Percentiles rank a stretch among this genome's conserved stretches.
These are phyloP conservation scores for Antheraea mylitta DNA, from an alignment of 1,140 invertebrate genomes.

Conservation along the genomic window DNA sequence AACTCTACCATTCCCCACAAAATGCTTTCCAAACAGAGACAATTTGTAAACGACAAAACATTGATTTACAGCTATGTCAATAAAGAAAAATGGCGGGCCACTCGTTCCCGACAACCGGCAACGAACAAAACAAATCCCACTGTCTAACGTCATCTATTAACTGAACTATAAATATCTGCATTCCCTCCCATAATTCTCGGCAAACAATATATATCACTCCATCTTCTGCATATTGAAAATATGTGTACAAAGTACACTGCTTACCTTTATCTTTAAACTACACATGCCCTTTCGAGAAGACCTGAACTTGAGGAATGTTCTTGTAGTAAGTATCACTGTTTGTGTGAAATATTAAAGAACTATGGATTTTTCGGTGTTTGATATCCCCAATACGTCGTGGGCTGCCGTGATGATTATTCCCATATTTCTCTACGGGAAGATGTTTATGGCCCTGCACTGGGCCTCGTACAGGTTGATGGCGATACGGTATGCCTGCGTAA, in stretches of 20 bases:
- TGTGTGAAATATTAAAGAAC: too few species aligned
- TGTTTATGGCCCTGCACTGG: too few species aligned
- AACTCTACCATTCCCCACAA: not conserved
- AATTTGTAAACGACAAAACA: slow-evolving; percentile 1
- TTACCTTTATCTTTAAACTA: not conserved
- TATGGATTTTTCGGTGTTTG: too few species aligned
- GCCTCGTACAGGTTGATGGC: too few species aligned
- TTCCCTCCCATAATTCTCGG: slow-evolving; percentile 35
- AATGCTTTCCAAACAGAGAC: not conserved
- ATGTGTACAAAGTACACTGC: slow-evolving; percentile 15
- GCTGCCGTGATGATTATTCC: too few species aligned
- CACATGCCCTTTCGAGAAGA: too few species aligned
- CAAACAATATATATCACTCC: slow-evolving; percentile 37
- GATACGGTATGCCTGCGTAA: too few species aligned
- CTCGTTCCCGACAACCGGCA: slow-evolving; percentile 4
- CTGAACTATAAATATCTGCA: slow-evolving; percentile 28
- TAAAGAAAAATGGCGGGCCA: slow-evolving; percentile 20
- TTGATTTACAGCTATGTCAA: slow-evolving; percentile 24
- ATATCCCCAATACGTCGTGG: too few species aligned
- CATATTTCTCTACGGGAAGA: too few species aligned
- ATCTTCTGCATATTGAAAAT: slow-evolving; percentile 19
- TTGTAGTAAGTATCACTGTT: too few species aligned
- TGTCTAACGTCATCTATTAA: slow-evolving; percentile 27
- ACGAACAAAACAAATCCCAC: slow-evolving; percentile 18
- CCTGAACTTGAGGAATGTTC: too few species aligned